Evolutionary conservation across 2,113 vertebrate genomes (phyloP).

Genomic region (Cariama cristata): DNA sequence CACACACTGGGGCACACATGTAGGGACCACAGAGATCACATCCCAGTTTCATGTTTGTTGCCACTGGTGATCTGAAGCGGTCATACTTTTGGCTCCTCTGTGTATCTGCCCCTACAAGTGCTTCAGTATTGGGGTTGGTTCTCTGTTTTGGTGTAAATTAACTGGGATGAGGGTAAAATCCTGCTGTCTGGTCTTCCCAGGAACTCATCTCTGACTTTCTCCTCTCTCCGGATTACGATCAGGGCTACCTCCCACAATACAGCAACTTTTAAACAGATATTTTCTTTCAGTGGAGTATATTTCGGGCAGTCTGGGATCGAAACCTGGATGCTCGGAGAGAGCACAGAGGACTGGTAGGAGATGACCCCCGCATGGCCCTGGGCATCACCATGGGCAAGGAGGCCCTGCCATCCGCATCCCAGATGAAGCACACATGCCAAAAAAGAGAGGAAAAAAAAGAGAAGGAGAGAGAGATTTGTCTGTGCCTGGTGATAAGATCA

Average conservation of each 20-base stretch:
- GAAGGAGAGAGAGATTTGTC: not conserved
- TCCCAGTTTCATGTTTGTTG: not conserved
- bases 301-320: not conserved
- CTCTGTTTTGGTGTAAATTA: not conserved
- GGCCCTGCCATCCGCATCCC: not conserved
- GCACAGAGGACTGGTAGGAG: not conserved
- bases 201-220: not conserved
- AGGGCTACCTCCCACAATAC: not conserved
- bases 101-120: not conserved
- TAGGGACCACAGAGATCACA: constrained; percentile 18
- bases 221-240: not conserved
- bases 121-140: not conserved
- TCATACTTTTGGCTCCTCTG: not conserved
- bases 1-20: not conserved
- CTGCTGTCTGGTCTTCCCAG: not conserved
- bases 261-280: not conserved
- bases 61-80: constrained; percentile 29
- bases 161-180: not conserved
- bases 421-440: not conserved
- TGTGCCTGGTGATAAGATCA: not conserved
- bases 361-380: no score
- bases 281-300: not conserved
- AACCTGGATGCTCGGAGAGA: not conserved
- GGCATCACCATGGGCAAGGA: not conserved
- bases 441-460: not conserved